Evolutionary conservation across 2,888 invertebrate species (phyloP).

Genomic region (Sussaba pulchella): DNA sequence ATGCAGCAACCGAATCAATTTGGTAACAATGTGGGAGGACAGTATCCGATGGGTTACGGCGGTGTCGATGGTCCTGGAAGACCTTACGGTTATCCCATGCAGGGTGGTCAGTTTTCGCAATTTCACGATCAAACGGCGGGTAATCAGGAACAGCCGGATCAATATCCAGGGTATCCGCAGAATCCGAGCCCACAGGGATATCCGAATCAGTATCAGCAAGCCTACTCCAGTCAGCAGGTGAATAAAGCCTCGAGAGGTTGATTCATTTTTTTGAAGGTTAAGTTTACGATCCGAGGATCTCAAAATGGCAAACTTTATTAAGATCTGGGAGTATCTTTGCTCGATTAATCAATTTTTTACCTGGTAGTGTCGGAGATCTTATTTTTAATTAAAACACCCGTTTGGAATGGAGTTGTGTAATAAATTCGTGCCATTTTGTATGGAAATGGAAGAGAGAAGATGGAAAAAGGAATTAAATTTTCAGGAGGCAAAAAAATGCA

Average conservation of each 20-base stretch:
- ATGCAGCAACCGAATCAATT: slow-evolving; percentile 68
- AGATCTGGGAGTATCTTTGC: neutral
- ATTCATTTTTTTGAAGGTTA: too few relatives aligned
- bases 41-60: slow-evolving; percentile 69
- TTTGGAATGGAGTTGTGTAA: too few relatives aligned
- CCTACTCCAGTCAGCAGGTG: slow-evolving; percentile 79
- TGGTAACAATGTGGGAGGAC: slow-evolving; percentile 74
- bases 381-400: too few relatives aligned
- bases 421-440: too few relatives aligned
- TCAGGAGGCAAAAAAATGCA: too few relatives aligned
- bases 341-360: too few relatives aligned
- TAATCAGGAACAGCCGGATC: slow-evolving; percentile 72
- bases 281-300: too few relatives aligned
- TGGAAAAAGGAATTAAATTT: too few relatives aligned
- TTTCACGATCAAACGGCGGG: slow-evolving; percentile 70
- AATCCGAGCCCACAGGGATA: slow-evolving; percentile 74
- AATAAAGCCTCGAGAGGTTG: neutral
- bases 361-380: too few relatives aligned
- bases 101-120: slow-evolving; percentile 76
- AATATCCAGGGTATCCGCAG: slow-evolving; percentile 73
- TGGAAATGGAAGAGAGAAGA: too few relatives aligned
- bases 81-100: slow-evolving; percentile 67
- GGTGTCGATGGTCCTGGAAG: slow-evolving; percentile 55
- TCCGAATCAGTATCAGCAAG: slow-evolving; percentile 78
- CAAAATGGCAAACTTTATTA: neutral